phyloP scores from a whole-genome alignment of 2,888 invertebrate genomes.

The Fabriciana adippe region DNA sequence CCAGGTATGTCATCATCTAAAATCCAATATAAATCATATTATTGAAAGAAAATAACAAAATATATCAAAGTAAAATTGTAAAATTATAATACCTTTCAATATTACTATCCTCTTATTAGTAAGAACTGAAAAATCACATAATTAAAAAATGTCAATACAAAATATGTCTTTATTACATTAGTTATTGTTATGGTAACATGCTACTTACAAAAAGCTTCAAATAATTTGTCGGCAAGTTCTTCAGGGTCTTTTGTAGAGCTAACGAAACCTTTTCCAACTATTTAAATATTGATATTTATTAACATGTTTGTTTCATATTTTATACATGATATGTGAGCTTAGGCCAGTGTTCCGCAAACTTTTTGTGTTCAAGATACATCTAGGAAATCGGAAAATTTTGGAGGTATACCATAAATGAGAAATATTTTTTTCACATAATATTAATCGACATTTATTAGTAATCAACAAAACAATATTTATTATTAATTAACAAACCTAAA shows the following conservation, averaged over 20 bases:
- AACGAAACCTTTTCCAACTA: conserved; percentile 63
- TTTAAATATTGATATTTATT: conserved; percentile 25
- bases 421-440: too few relatives aligned
- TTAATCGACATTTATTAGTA: too few relatives aligned
- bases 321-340: not conserved
- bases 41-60: not conserved
- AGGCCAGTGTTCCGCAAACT: too few relatives aligned
- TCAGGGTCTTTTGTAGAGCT: conserved; percentile 52
- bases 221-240: conserved; percentile 61
- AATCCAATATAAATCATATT: conserved; percentile 33
- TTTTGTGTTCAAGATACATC: too few relatives aligned
- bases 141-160: conserved; percentile 20
- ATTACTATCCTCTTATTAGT: conserved; percentile 50
- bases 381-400: too few relatives aligned
- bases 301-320: too few relatives aligned
- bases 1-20: conserved; percentile 58
- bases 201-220: conserved; percentile 61
- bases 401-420: too few relatives aligned
- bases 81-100: conserved; percentile 46
- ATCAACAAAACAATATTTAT: too few relatives aligned
- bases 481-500: too few relatives aligned
- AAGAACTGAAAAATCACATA: conserved; percentile 47
- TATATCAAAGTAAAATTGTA: too few relatives aligned
- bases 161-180: not conserved
- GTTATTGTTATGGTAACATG: not conserved